Base-by-base conservation (phyloP, 2,113 vertebrate genomes). In the Percopsis transmontana region DNA sequence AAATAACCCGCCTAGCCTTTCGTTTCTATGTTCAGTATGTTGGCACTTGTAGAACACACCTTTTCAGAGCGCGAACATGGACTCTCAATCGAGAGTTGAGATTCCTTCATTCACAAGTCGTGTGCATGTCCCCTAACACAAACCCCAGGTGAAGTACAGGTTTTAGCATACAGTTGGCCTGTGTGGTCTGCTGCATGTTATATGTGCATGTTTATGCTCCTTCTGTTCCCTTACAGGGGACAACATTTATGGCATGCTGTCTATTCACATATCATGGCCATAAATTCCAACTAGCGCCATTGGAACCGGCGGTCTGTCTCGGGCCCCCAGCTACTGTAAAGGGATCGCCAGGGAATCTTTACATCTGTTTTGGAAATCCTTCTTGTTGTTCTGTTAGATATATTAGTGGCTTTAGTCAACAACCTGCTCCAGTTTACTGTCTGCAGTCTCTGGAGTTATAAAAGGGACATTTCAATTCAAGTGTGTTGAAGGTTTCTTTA, bases 301-400 rank as follows among this genome's bases (percentile, higher is more conserved):
- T 57, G n/a, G 38, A 21, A n/a, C 4, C 50, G 4, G 62, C 47
- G 7, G 27, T 48, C 23, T 3, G 45, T 19, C 45, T 10, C 9
- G 45, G 51, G 47, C 40, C 42, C 40, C 42, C 47, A 4, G 63
- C 7, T 3, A n/a, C 42, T 50, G 59, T 16, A 24, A 57, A 16
- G 1, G 41, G 39, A 47, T 60, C 60, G 21, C 12, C 44, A 0
- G 42, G 69, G 55, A 7, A 53, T 45, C 11, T 48, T 51, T 47
- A 12, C 53, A 58, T 63, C 74, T 62, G 53, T 68, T 54, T 2
- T 72, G 48, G 11, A 19, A 18, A 20, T 48, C 47, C 47, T 51
- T 33, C 42, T 56, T 51, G 42, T 20, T 5, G 45, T 53, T 65
- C 53, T 69, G 70, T 4, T 65, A 41, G 61, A 69, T n/a, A 24